Percentiles rank a stretch among this genome's conserved stretches.
Evolutionary conservation across 2,888 invertebrate species (phyloP).

Genomic region (Cheilosia urbana): DNA sequence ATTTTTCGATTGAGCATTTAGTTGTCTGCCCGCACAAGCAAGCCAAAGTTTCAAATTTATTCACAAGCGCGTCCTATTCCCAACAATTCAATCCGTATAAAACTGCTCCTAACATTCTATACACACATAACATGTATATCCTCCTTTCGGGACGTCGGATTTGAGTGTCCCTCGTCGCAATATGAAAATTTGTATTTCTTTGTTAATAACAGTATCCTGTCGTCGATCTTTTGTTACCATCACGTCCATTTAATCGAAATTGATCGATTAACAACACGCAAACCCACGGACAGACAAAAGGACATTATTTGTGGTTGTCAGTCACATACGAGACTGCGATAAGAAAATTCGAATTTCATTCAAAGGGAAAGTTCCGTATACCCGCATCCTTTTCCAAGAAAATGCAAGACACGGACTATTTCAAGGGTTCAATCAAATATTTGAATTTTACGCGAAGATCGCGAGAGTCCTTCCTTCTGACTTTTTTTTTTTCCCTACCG

Average conservation of each 20-base stretch:
- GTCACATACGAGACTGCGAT: conserved; percentile 14
- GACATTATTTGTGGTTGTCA: conserved; percentile 27
- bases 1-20: conserved; percentile 12
- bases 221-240: conserved; percentile 65
- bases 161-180: not conserved
- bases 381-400: conserved; percentile 60
- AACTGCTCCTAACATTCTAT: conserved; percentile 14
- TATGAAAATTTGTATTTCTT: conserved; percentile 15
- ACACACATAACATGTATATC: not conserved
- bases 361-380: conserved; percentile 43
- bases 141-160: conserved; percentile 1
- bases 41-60: conserved; percentile 40
- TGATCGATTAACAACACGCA: conserved; percentile 71
- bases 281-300: conserved; percentile 63
- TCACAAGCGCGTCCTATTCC: conserved; percentile 44
- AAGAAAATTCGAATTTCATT: conserved; percentile 14
- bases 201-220: conserved; percentile 47
- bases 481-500: not conserved
- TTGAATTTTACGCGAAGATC: conserved; percentile 29
- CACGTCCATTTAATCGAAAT: conserved; percentile 74
- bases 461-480: conserved; percentile 38
- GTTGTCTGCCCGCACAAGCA: conserved; percentile 12
- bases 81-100: conserved; percentile 30
- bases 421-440: conserved; percentile 60
- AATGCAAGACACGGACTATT: conserved; percentile 34